These are phyloP conservation scores for Gymnothorax javanicus DNA, from an alignment of 2,797 vertebrate genomes.

Conservation along the genomic window DNA sequence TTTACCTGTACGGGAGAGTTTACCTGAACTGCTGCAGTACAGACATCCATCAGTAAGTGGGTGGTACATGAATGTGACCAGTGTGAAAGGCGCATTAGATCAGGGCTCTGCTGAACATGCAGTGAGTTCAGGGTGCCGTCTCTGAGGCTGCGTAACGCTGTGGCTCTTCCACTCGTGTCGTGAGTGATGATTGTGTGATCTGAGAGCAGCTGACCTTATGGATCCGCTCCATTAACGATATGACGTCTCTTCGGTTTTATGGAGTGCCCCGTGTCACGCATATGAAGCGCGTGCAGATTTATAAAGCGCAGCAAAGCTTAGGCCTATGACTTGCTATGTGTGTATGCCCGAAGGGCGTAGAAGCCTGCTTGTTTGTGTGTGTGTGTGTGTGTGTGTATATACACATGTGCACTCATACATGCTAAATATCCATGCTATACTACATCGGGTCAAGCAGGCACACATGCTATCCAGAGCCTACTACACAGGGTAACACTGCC, in stretches of 20 bases:
- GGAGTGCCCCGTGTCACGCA: not conserved
- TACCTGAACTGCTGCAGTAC: not conserved
- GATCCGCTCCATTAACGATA: not conserved
- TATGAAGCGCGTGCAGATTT: slow-evolving; percentile 5
- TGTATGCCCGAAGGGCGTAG: not conserved
- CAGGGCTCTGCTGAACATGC: not conserved
- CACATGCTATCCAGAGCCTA: not conserved
- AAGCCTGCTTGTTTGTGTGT: not conserved
- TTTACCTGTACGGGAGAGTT: not conserved
- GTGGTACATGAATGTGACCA: not conserved
- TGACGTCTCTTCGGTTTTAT: not conserved
- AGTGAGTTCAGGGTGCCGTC: not conserved
- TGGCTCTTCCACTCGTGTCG: not conserved
- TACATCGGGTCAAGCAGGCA: not conserved
- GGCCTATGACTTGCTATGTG: not conserved
- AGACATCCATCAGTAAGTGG: not conserved
- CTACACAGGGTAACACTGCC: not conserved
- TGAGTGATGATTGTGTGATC: not conserved
- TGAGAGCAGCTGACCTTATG: slow-evolving; percentile 4
- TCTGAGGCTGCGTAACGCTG: not conserved
- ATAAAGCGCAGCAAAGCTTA: not conserved
- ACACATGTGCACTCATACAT: not conserved
- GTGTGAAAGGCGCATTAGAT: not conserved
- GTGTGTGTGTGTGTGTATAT: too few relatives aligned
- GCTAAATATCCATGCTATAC: not conserved